Base-by-base conservation (phyloP, 2,113 vertebrate species). In the Phodopus roborovskii region DNA sequence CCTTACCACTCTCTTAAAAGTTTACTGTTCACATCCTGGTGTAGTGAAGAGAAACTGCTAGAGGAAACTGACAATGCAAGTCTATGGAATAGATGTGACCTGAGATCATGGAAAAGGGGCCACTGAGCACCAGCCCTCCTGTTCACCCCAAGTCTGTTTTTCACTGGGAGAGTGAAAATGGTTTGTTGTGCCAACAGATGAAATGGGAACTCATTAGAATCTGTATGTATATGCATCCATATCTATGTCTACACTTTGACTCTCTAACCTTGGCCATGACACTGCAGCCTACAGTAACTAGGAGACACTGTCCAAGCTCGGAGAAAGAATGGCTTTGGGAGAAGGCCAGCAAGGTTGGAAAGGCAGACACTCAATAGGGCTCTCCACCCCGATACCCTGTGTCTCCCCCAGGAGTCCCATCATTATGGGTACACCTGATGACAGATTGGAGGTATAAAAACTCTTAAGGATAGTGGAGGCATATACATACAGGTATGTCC, bases 251-350 rank as follows among this genome's bases (percentile, higher is more conserved):
- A 96, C 77, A 92, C 22, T 81, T 28, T 20, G 64, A 50, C 71
- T 88, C 89, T 96, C 97, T 42, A 4, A 96, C 75, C 60, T 95
- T 71, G 90, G 86, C 73, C 85, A 92, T 97, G 88, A 92, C 92
- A 95, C 98, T 96, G 95, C 88, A 98, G 92, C 58, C 3, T 1
- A 81, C 97, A 97, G 92, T 94, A 95, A 97, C 56, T 30, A 24
- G 26, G 39, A 93, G 53, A 48, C 78, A 26, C 6, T 9, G 7
- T 39, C 39, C 56, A 36, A 42, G 0, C n/a, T 77, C 60, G 24
- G 24, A 0, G 3, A 45, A 39, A 16, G 1, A 24, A 71, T 22
- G 8, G 30, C 53, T 33, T 2, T 33, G 28, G 42, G 48, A 28
- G 30, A 17, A 48, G 28, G 12, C 3, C 66, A 17, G 33, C 36